Evolutionary conservation across 1,140 invertebrate genomes (phyloP), one percentile per base, ranked within the genome.

Genomic region (Drosophila gunungcola): DNA sequence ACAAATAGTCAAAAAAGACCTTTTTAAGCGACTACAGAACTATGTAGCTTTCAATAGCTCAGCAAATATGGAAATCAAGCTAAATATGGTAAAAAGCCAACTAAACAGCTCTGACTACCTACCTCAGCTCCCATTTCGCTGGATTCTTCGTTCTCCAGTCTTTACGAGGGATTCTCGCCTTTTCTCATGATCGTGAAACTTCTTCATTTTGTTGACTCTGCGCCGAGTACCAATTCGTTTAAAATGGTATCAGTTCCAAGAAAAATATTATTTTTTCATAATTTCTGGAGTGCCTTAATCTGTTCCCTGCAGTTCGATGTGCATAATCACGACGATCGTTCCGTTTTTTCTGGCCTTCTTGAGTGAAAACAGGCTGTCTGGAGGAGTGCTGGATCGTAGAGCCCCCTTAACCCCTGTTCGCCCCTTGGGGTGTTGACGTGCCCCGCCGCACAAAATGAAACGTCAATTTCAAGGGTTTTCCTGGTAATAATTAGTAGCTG

Each of bases 401-500:
- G 27, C 36, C 9, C 25, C 25, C 27, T 7, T 25, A 27, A 32
- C 42, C 53, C 43, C 43, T 55, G 16, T 39, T 29, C 54, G 21
- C 51, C 11, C 27, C 32, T 42, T n/a, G 36, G 62, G 78, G 65
- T 82, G 84, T 88, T 89, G 84, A 89, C 80, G 67, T 73, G 70
- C 70, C 65, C 68, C 72, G 41, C 79, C 61, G 54, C 63, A 84
- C 74, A 91, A 91, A 88, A 91, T 91, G 86, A 85, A 91, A 91
- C 89, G 89, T 91, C 89, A 91, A 91, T 91, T 89, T 91, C 72
- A 91, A 91, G 89, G 68, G 78, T 91, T 91, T 91, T 91, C 89
- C 84, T 91, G 89, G 89, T 91, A 91, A 91, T 91, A 91, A 91
- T 91, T 91, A 91, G 89, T 91, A 91, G 84, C 89, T 90, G 89